A percentile compares a stretch with the other conserved stretches of the same genome.
These are phyloP conservation scores for Sanderia malayensis DNA, from an alignment of 30 jellyfish, hydroid and myxozoan genomes.

Conservation along the genomic window DNA sequence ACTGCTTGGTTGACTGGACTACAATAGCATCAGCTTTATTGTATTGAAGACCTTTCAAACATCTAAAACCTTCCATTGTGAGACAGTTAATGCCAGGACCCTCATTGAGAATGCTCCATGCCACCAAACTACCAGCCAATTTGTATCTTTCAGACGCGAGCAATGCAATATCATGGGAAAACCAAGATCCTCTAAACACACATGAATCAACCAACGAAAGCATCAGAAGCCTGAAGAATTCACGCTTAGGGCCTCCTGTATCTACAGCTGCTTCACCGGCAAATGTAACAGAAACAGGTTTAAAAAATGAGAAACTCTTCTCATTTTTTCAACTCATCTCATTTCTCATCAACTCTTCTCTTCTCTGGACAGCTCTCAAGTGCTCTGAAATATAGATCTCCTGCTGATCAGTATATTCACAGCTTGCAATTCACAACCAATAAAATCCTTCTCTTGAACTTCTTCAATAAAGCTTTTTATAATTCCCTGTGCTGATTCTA, in stretches of 20 bases:
- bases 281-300: background rate
- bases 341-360: no score
- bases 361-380: background rate
- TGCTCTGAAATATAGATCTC: background rate
- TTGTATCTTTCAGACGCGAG: background rate
- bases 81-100: conserved; percentile 6
- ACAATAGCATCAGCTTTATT: background rate
- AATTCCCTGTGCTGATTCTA: background rate
- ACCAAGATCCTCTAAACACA: conserved; percentile 7
- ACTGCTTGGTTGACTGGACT: no score
- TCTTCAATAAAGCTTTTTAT: no score
- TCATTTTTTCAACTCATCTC: no score
- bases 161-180: conserved; percentile 2
- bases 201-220: background rate
- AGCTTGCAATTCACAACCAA: background rate
- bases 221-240: conserved; percentile 4
- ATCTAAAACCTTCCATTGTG: conserved; percentile 1
- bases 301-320: background rate
- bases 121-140: background rate
- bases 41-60: background rate
- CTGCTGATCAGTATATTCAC: background rate
- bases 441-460: background rate
- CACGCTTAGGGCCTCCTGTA: conserved; percentile 22
- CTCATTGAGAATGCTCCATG: conserved; percentile 18
- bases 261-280: conserved; percentile 13